Conservation (phyloP, 2,888 invertebrate species). For the Eupithecia pulchellata region DNA sequence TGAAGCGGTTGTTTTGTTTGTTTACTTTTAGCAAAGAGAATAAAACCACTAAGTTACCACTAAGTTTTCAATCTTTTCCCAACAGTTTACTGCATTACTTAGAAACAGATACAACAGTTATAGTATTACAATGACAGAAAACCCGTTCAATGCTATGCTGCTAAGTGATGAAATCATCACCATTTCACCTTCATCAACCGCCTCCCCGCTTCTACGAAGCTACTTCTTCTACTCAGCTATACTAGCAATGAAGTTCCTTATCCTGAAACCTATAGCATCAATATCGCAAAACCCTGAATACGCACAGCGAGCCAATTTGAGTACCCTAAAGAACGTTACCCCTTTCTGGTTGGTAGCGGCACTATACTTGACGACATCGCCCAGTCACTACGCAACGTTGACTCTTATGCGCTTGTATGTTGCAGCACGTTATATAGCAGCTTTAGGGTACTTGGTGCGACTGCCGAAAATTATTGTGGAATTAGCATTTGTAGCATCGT, state of each 20-base stretch:
- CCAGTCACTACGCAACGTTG: constrained; percentile 50
- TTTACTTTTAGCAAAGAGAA: too few relatives aligned
- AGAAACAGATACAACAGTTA: not conserved
- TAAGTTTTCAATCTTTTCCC: too few relatives aligned
- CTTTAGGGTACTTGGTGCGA: constrained; percentile 51
- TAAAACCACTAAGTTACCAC: too few relatives aligned
- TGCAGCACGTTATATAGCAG: constrained; percentile 53
- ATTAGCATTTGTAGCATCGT: constrained; percentile 58
- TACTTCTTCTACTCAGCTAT: constrained; percentile 49
- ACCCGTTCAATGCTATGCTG: not conserved
- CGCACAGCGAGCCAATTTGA: constrained; percentile 59
- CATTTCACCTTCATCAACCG: not conserved
- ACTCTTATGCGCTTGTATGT: constrained; percentile 54
- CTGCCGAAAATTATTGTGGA: constrained; percentile 51
- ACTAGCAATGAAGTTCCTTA: constrained; percentile 50
- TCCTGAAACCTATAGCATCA: constrained; percentile 54
- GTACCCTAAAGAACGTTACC: constrained; percentile 64
- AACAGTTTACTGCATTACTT: not conserved
- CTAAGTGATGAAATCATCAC: not conserved
- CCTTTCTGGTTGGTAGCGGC: constrained; percentile 69
- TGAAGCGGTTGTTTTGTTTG: too few relatives aligned
- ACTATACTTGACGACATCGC: constrained; percentile 61
- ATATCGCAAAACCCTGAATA: constrained; percentile 54
- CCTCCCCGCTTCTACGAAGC: constrained; percentile 41
- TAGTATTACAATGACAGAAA: not conserved